These are phyloP conservation scores for Chromobotia macracanthus DNA, from an alignment of 2,797 vertebrate species.

Conservation along the genomic window DNA sequence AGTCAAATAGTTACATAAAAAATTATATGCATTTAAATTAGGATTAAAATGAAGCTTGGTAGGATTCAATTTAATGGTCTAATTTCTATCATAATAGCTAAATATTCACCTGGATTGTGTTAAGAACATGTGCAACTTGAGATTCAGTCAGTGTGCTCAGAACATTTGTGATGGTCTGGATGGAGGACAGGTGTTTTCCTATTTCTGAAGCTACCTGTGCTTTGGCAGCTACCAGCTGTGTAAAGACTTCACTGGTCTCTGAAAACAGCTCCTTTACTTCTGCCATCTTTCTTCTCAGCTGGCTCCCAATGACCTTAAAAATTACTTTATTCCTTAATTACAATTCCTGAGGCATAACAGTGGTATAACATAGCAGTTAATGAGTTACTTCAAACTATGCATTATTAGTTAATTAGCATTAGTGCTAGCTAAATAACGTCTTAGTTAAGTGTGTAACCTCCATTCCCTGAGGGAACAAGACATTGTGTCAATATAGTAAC, in stretches of 20 bases:
- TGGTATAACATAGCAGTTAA: neutral
- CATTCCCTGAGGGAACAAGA: too few relatives aligned
- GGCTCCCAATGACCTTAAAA: constrained; percentile 73
- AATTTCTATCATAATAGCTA: neutral
- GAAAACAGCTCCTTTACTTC: constrained; percentile 71
- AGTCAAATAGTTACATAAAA: neutral
- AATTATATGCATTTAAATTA: neutral
- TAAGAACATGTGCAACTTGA: constrained; percentile 53
- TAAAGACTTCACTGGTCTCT: constrained; percentile 69
- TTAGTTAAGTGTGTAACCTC: too few relatives aligned
- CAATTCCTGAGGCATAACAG: neutral
- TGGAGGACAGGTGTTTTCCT: constrained; percentile 59
- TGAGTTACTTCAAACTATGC: neutral
- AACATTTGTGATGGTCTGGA: constrained; percentile 64
- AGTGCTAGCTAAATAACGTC: too few relatives aligned
- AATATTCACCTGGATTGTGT: constrained; percentile 67
- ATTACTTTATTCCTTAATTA: neutral
- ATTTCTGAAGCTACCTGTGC: constrained; percentile 63
- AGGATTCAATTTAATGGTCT: neutral
- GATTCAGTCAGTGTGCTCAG: constrained; percentile 57
- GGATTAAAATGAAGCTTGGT: neutral
- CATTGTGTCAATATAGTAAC: too few relatives aligned
- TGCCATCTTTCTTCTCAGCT: constrained; percentile 71
- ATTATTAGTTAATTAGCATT: too few relatives aligned
- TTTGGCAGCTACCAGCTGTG: constrained; percentile 64